Evolutionary conservation across 1,140 invertebrate genomes (phyloP).

Genomic region (Drosophila ercepeae): DNA sequence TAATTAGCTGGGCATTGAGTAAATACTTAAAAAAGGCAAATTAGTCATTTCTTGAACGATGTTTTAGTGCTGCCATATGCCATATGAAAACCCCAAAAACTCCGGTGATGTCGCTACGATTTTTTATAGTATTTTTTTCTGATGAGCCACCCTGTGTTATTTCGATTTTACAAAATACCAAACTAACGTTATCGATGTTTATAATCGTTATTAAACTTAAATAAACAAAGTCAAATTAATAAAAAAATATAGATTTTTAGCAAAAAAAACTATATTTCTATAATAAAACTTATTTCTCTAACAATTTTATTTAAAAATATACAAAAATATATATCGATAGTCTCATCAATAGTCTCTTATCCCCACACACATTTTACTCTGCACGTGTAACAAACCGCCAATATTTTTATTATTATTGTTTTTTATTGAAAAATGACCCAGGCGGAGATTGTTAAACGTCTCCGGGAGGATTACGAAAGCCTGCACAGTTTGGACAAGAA

Average conservation of each 20-base stretch:
- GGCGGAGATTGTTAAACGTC: slow-evolving; percentile 14
- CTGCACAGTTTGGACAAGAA: slow-evolving; percentile 2
- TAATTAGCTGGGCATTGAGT: slow-evolving; percentile 73
- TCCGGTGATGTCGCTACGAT: background rate
- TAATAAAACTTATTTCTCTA: too few relatives aligned
- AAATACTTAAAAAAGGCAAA: slow-evolving; percentile 78
- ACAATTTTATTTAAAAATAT: too few relatives aligned
- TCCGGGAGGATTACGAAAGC: slow-evolving; percentile 39
- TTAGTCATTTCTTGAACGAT: slow-evolving; percentile 74
- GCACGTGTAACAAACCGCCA: background rate
- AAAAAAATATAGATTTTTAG: too few relatives aligned
- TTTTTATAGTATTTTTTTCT: background rate
- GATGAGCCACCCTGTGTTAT: background rate
- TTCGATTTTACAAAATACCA: background rate
- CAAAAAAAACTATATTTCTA: too few relatives aligned
- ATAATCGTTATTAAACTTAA: too few relatives aligned
- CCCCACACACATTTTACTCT: background rate
- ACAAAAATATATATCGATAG: too few relatives aligned
- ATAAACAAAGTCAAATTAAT: too few relatives aligned
- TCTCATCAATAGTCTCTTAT: background rate
- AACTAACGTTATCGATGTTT: background rate
- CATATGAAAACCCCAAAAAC: background rate
- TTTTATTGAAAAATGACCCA: slow-evolving; percentile 55
- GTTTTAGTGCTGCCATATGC: slow-evolving; percentile 18
- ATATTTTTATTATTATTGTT: background rate